Base-by-base conservation (phyloP, 2,888 invertebrate genomes). In the Therioaphis trifolii region DNA sequence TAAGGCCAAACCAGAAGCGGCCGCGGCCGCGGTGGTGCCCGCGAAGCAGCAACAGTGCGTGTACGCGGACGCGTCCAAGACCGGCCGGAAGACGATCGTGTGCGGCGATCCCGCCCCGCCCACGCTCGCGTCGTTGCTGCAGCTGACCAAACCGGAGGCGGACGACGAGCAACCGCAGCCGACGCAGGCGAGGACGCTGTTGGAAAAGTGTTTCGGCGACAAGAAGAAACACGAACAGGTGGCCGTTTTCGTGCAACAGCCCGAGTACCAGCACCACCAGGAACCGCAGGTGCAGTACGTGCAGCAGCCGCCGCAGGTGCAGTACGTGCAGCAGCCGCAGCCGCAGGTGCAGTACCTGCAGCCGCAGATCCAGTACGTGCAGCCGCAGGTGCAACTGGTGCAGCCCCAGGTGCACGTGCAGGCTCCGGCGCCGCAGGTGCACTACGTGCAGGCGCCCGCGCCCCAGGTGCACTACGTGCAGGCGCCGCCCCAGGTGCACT, bases 101-200 rank as follows among this genome's bases (percentile, higher is more conserved):
- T 80, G 80, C 58, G 80, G 80, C 15, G 80, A 80, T 21, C 55
- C 79, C 3, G 69, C 69, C 0, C 79, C 68, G 2, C 43, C 69
- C n/a, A 58, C 69, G 3, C 27, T 69, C 14, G 58, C 27, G 43
- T 7, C n/a, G 15, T 7, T 69, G 18, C 1, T 15, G 11, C 43
- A 12, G 11, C 35, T 71, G 2, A 3, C 52, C 27, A 69, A 55
- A 14, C 52, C 40, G 55, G 14, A 52, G 29, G 18, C 2, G 21
- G 55, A n/a, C 11, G 21, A 29, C 15, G 52, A 21, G 4, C 12
- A 7, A 2, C 21, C 3, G 27, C 21, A n/a, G 40, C 27, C 3
- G 9, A 5, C 2, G 55, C 7, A 5, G n/a, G 14, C 46, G 15
- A 63, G 27, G 61, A 63, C 2, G 1, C n/a, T n/a, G 14, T 18